A percentile compares a stretch with the other conserved stretches of the same genome.
Evolutionary conservation across 2,888 invertebrate species (phyloP).

Genomic region (Dynastes tityus): DNA sequence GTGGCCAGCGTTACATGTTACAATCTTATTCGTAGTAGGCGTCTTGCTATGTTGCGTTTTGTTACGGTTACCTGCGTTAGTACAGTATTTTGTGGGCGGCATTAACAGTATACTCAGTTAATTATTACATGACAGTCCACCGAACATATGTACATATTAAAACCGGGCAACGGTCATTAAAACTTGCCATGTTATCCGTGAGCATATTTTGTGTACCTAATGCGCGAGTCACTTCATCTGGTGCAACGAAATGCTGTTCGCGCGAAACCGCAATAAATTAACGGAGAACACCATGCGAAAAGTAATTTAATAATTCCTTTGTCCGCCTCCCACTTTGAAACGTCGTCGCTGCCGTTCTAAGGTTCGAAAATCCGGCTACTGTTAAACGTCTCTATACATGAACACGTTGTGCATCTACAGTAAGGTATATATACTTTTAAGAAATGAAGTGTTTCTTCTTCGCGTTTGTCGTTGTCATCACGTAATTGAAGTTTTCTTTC

Average conservation of each 20-base stretch:
- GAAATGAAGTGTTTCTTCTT: slow-evolving; percentile 50
- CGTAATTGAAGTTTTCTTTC: slow-evolving; percentile 55
- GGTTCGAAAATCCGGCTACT: slow-evolving; percentile 20
- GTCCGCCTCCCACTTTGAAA: slow-evolving; percentile 15
- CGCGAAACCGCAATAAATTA: slow-evolving; percentile 35
- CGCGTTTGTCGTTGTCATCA: slow-evolving; percentile 56
- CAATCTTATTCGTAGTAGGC: no score
- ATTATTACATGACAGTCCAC: no score
- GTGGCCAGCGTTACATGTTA: no score
- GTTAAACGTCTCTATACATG: slow-evolving; percentile 38
- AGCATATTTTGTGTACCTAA: neutral
- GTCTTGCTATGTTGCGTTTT: no score
- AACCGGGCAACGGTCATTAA: no score
- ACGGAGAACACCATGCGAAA: slow-evolving; percentile 39
- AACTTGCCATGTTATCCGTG: no score
- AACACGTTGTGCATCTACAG: neutral
- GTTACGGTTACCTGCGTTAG: no score
- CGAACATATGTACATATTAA: no score
- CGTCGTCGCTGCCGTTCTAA: slow-evolving; percentile 9
- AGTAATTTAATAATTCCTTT: slow-evolving; percentile 49
- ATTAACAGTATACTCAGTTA: no score
- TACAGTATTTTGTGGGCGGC: no score
- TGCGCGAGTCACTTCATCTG: neutral
- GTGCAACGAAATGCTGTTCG: slow-evolving; percentile 6
- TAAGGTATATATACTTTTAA: slow-evolving; percentile 49